Evolutionary conservation across 2,888 invertebrate genomes (phyloP), one percentile per base, ranked within the genome.

Genomic region (Harmothoe impar): DNA sequence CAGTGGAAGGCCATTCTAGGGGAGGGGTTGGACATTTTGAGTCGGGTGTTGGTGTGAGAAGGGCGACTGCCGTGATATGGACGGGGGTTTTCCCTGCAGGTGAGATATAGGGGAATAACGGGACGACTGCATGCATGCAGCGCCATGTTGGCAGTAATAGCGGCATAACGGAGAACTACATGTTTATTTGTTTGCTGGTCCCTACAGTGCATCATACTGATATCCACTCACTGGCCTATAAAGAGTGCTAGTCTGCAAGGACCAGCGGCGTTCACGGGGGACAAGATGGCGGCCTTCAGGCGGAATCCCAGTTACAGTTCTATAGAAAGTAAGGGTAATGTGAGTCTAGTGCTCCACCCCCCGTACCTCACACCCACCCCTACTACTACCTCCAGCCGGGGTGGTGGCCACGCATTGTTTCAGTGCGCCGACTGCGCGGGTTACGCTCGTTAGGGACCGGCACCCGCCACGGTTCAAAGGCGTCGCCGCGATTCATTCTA

Each of bases 381-480:
- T 52, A 52, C 54, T 17, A 10, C 17, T 17, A 10, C 54, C 54
- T 52, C 54, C 54, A 10, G 54, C 62, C 62, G 7, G 12, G 3
- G 62, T 62, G 62, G 62, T 5, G n/a, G 23, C 62, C 62, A 62
- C 62, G 5, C 77, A 77, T 77, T 77, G 77, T 77, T 77, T 77
- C 77, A 77, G 77, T 29, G 77, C 62, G 62, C 62, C 62, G 62
- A 62, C 62, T 62, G 62, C 62, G 62, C 62, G 62, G 62, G 62
- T 62, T 62, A 43, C 52, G 84, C 84, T 84, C 84, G 84, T 84
- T 84, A 84, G 51, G 78, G 33, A 5, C 78, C 78, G 5, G 51
- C 84, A 5, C 17, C 77, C 77, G 84, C 84, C 84, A 84, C 84
- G 84, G 84, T 84, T 84, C 84, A 84, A 84, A 84, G 43, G 84